Conservation (phyloP, 2,888 invertebrate genomes). For the Nomada fucata region DNA sequence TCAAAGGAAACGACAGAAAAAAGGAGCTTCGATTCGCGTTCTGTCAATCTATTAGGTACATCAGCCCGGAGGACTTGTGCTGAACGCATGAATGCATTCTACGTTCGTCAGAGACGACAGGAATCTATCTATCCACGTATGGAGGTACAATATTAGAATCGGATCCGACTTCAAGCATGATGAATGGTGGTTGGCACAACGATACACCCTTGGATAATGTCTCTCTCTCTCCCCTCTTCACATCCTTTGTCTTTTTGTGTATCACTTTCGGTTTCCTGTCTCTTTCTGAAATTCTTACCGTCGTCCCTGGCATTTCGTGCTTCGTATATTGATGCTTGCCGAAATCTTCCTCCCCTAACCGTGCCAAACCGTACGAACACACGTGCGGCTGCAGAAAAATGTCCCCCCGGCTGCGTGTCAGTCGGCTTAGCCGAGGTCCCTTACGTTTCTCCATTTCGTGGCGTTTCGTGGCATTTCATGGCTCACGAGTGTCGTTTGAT, state of each 20-base stretch:
- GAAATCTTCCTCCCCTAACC: conserved; percentile 62
- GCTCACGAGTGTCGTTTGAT: conserved; percentile 36
- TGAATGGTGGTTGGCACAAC: conserved; percentile 78
- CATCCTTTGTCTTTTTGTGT: conserved; percentile 45
- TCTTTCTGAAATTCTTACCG: conserved; percentile 20
- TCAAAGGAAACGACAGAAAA: conserved; percentile 2
- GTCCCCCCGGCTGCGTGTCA: conserved; percentile 38
- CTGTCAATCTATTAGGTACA: conserved; percentile 37
- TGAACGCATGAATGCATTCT: conserved; percentile 58
- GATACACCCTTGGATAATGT: conserved; percentile 78
- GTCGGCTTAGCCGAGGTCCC: conserved; percentile 54
- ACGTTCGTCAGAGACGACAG: conserved; percentile 62
- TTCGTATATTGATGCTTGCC: conserved; percentile 82
- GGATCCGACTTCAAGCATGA: conserved; percentile 82
- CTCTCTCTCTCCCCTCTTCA: conserved; percentile 46
- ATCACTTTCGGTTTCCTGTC: conserved; percentile 44
- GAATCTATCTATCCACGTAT: conserved; percentile 72
- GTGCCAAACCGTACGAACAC: conserved; percentile 52
- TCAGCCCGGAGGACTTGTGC: conserved; percentile 23
- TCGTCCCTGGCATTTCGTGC: conserved; percentile 79
- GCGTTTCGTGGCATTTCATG: conserved; percentile 42
- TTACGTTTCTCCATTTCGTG: conserved; percentile 44
- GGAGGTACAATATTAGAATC: conserved; percentile 80
- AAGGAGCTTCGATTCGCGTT: conserved; percentile 45
- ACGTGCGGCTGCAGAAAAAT: conserved; percentile 53